Conservation (phyloP, 2,113 vertebrate species). For the Takifugu flavidus region DNA sequence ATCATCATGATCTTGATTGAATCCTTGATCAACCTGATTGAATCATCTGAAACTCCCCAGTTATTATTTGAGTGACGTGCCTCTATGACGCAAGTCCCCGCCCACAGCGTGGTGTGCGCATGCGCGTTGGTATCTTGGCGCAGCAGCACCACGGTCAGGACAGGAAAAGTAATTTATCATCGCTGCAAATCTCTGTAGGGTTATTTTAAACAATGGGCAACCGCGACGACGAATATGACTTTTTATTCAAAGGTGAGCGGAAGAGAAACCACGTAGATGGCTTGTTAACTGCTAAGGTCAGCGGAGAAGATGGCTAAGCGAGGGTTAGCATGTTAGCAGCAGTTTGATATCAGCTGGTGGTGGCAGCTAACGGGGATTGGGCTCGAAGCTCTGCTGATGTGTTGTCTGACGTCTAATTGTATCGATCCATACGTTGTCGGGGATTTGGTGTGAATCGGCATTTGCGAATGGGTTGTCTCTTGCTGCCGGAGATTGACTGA, state of each 20-base stretch:
- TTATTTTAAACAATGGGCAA: conserved; percentile 68
- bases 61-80: conserved; percentile 20
- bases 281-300: not conserved
- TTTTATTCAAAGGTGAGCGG: conserved; percentile 76
- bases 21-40: too few species aligned
- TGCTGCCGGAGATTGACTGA: too few species aligned
- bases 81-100: not conserved
- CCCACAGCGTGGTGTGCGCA: not conserved
- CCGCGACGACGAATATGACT: conserved; percentile 79
- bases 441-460: too few species aligned
- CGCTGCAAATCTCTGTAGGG: conserved; percentile 8
- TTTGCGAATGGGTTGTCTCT: too few species aligned
- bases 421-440: too few species aligned
- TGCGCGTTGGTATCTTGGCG: conserved; percentile 41
- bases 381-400: too few species aligned
- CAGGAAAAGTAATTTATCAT: conserved; percentile 12
- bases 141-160: conserved; percentile 23
- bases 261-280: accelerated
- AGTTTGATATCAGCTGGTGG: conserved; percentile 29
- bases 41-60: too few species aligned
- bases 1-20: too few species aligned
- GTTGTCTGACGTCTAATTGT: too few species aligned
- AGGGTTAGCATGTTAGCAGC: conserved; percentile 21
- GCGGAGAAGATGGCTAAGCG: not conserved
- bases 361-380: conserved; percentile 23